Evolutionary conservation across 2,888 invertebrate species (phyloP).

Genomic region (Diarsia brunnea): DNA sequence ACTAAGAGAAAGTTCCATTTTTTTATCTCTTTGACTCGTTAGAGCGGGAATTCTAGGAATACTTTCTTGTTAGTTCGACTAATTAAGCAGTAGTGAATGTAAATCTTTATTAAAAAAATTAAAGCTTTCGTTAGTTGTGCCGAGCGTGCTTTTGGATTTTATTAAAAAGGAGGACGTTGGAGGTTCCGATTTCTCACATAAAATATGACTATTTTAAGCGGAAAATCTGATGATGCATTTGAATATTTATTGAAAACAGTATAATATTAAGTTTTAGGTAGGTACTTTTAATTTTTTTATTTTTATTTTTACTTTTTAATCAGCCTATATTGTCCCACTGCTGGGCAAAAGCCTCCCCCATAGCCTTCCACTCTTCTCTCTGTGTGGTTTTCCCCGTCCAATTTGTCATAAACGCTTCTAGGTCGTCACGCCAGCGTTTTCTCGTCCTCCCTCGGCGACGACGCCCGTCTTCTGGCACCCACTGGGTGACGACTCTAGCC

Average conservation of each 20-base stretch:
- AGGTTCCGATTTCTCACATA: too few relatives aligned
- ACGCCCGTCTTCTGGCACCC: too few relatives aligned
- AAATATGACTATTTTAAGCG: neutral
- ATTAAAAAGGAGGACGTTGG: neutral
- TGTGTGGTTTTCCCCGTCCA: too few relatives aligned
- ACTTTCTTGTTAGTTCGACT: constrained; percentile 55
- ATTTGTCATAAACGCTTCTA: too few relatives aligned
- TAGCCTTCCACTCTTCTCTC: too few relatives aligned
- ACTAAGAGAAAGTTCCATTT: constrained; percentile 15
- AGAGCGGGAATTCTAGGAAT: constrained; percentile 49
- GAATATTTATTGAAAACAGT: neutral
- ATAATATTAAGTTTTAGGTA: neutral
- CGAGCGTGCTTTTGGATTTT: constrained; percentile 13
- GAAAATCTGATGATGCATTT: neutral
- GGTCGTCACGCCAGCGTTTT: too few relatives aligned
- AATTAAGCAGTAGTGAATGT: constrained; percentile 62
- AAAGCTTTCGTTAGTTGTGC: constrained; percentile 42
- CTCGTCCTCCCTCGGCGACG: too few relatives aligned
- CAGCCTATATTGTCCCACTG: too few relatives aligned
- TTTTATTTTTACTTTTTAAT: too few relatives aligned
- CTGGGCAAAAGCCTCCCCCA: too few relatives aligned
- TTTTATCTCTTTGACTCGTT: constrained; percentile 52
- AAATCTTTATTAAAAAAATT: constrained; percentile 61
- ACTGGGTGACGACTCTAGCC: too few relatives aligned
- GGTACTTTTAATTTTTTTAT: too few relatives aligned